Conservation (phyloP, 1,140 invertebrate genomes). For the Mylabris phalerata region DNA sequence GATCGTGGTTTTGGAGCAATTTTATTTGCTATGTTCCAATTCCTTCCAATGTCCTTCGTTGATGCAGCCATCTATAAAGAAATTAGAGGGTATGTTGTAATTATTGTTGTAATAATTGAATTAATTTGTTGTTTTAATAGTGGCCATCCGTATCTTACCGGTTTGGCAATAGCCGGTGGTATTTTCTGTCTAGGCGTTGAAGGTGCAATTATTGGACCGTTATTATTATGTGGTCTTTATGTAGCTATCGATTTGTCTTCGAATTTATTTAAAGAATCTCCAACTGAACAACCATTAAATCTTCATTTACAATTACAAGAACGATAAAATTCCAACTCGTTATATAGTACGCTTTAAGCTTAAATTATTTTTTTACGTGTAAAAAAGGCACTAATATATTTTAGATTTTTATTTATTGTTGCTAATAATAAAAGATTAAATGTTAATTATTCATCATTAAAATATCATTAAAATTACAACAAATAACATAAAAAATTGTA, state of each 20-base stretch:
- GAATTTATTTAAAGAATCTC: slow-evolving; percentile 46
- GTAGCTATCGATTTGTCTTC: slow-evolving; percentile 71
- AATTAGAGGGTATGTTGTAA: slow-evolving; percentile 79
- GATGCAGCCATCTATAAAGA: slow-evolving; percentile 95
- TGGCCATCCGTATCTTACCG: slow-evolving; percentile 97
- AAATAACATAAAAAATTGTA: no score
- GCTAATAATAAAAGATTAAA: no score
- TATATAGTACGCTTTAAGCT: no score
- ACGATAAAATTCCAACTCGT: no score
- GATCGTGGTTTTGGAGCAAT: slow-evolving; percentile 68
- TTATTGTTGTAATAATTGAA: slow-evolving; percentile 2
- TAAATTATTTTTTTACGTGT: no score
- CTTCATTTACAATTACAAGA: slow-evolving; percentile 28
- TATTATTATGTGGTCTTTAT: slow-evolving; percentile 82
- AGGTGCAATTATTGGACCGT: slow-evolving; percentile 92
- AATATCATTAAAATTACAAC: no score
- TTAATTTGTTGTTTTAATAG: slow-evolving; percentile 47
- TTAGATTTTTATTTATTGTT: no score
- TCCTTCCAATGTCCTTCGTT: slow-evolving; percentile 84
- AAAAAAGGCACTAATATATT: no score
- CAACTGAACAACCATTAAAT: slow-evolving; percentile 45
- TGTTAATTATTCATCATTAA: no score
- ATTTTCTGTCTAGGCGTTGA: slow-evolving; percentile 95
- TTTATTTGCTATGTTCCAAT: slow-evolving; percentile 73
- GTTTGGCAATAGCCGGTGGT: slow-evolving; percentile 94